A percentile compares a stretch with the other conserved stretches of the same genome.
Conservation (phyloP, 1,140 invertebrate genomes). For the Homarus americanus region DNA sequence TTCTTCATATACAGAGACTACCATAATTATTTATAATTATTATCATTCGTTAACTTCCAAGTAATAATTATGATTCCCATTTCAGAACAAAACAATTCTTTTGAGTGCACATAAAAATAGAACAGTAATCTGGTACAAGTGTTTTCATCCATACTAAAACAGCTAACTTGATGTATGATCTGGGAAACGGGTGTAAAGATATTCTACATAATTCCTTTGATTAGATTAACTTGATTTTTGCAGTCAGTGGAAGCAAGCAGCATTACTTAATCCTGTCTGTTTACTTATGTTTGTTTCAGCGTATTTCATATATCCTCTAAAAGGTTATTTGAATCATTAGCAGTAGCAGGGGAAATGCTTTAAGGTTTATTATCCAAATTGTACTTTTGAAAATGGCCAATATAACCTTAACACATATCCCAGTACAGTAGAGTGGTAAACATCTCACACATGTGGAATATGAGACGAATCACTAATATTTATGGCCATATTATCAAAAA, state of each 20-base stretch:
- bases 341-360: conserved; percentile 16
- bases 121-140: background rate
- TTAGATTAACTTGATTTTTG: conserved; percentile 29
- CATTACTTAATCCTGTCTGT: conserved; percentile 22
- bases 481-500: background rate
- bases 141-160: background rate
- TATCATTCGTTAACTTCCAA: too few relatives aligned
- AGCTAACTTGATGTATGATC: background rate
- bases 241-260: conserved; percentile 52
- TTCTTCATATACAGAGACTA: too few relatives aligned
- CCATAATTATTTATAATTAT: too few relatives aligned
- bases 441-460: background rate
- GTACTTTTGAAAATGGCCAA: background rate
- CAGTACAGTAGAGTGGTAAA: background rate
- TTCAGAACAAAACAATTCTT: too few relatives aligned
- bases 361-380: conserved; percentile 11
- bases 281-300: background rate
- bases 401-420: background rate
- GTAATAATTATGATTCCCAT: too few relatives aligned
- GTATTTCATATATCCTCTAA: background rate
- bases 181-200: background rate
- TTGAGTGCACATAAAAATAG: too few relatives aligned
- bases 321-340: conserved; percentile 10
- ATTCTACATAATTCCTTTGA: background rate
- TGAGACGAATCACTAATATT: background rate